A percentile compares a stretch with the other conserved stretches of the same genome.
These are phyloP conservation scores for Unio pictorum DNA, from an alignment of 2,888 invertebrate genomes.

Conservation along the genomic window DNA sequence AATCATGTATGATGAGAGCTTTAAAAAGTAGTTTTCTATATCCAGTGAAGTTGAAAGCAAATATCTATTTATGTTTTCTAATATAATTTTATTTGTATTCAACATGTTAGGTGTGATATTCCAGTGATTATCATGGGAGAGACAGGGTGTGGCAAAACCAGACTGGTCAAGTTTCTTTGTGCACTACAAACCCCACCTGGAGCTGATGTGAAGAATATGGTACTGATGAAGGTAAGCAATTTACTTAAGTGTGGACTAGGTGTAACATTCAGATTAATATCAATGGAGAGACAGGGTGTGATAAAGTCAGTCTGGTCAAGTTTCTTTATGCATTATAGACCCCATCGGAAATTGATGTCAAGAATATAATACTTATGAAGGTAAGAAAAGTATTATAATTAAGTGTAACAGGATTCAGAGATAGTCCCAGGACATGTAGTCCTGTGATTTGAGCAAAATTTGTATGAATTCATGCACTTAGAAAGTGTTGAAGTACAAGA, in stretches of 20 bases:
- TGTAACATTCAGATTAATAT: background rate
- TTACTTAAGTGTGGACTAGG: background rate
- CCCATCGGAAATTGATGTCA: no score
- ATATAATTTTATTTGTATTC: background rate
- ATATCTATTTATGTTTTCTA: background rate
- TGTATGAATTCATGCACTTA: no score
- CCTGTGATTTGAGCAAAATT: no score
- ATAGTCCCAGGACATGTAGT: no score
- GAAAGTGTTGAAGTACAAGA: no score
- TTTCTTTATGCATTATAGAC: no score
- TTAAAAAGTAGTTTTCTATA: no score
- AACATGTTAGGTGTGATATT: conserved; percentile 45
- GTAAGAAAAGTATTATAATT: no score
- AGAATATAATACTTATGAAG: no score
- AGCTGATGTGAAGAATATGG: conserved; percentile 18
- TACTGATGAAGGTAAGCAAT: conserved; percentile 18
- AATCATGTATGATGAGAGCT: no score
- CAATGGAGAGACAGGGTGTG: no score
- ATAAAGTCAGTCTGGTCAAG: no score
- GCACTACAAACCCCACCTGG: conserved; percentile 45
- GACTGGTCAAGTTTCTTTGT: conserved; percentile 58
- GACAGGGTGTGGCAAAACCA: conserved; percentile 65
- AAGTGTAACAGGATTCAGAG: background rate
- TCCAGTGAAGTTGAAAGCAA: background rate
- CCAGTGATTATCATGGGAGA: conserved; percentile 66